Percentiles rank a stretch among this genome's conserved stretches.
These are phyloP conservation scores for Siniperca scherzeri DNA, from an alignment of 2,797 vertebrate genomes.

Conservation along the genomic window DNA sequence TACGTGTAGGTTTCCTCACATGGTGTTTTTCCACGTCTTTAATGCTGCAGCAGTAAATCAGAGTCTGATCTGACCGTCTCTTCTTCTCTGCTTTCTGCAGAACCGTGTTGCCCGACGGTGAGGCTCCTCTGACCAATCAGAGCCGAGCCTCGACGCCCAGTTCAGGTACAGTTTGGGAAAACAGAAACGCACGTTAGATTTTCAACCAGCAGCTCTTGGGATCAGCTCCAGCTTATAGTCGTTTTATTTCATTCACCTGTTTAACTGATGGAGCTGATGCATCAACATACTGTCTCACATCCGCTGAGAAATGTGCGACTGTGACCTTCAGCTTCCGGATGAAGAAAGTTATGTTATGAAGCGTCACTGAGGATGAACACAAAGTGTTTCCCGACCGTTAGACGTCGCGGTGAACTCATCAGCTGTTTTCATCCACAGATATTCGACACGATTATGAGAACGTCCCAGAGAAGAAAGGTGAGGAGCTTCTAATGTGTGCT, in stretches of 20 bases:
- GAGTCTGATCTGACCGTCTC: rapidly evolving
- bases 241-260: neutral
- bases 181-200: neutral
- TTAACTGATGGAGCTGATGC: neutral
- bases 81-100: slow-evolving; percentile 60
- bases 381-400: neutral
- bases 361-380: neutral
- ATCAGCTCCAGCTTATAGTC: neutral
- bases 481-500: neutral
- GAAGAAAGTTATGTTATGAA: too few relatives aligned
- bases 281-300: neutral
- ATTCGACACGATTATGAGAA: slow-evolving; percentile 58
- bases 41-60: neutral
- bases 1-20: slow-evolving; percentile 69
- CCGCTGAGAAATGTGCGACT: too few relatives aligned
- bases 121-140: neutral
- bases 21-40: neutral
- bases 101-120: slow-evolving; percentile 61
- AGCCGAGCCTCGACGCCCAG: slow-evolving; percentile 69
- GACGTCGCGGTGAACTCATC: neutral
- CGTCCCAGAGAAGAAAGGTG: slow-evolving; percentile 30
- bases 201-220: neutral
- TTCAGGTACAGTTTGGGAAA: slow-evolving; percentile 64
- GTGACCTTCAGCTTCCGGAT: too few relatives aligned
- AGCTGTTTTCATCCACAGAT: slow-evolving; percentile 44